These are phyloP conservation scores for Maniola jurtina DNA, from an alignment of 1,140 invertebrate genomes.

Conservation along the genomic window DNA sequence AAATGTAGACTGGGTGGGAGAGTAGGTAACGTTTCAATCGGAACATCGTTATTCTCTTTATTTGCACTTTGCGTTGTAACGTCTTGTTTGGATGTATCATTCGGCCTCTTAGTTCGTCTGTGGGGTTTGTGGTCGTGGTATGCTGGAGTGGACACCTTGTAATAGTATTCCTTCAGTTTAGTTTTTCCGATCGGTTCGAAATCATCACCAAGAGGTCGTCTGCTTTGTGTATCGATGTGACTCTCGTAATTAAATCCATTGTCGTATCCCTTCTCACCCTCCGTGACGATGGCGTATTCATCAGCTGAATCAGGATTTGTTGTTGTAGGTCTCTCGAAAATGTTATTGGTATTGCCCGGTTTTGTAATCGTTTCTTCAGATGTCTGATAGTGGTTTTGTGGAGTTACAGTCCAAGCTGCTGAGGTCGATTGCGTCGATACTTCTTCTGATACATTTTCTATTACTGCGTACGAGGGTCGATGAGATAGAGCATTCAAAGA, in stretches of 20 bases:
- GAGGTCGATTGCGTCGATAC: conserved; percentile 50
- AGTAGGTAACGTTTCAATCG: conserved; percentile 59
- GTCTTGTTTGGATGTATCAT: conserved; percentile 45
- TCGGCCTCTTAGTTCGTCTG: conserved; percentile 69
- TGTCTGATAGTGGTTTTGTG: conserved; percentile 41
- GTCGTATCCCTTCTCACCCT: conserved; percentile 61
- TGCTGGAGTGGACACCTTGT: conserved; percentile 64
- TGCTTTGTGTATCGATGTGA: conserved; percentile 66
- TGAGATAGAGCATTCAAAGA: conserved; percentile 40
- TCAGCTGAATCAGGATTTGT: conserved; percentile 49
- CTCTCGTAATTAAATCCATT: conserved; percentile 59
- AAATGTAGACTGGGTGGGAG: conserved; percentile 72
- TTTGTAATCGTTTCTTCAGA: conserved; percentile 50
- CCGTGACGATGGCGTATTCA: conserved; percentile 67
- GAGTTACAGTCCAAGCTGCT: conserved; percentile 48
- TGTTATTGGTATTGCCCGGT: conserved; percentile 37
- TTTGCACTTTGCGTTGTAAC: conserved; percentile 43
- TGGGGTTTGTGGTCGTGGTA: conserved; percentile 48
- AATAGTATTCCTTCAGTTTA: conserved; percentile 72
- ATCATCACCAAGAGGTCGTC: conserved; percentile 63
- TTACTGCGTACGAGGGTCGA: conserved; percentile 69
- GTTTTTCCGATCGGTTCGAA: conserved; percentile 67
- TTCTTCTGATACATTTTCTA: conserved; percentile 62
- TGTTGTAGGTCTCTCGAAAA: conserved; percentile 46
- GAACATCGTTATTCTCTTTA: conserved; percentile 50